A percentile compares a stretch with the other conserved stretches of the same genome.
These are phyloP conservation scores for Percina caprodes DNA, from an alignment of 2,113 vertebrate species.

Conservation along the genomic window DNA sequence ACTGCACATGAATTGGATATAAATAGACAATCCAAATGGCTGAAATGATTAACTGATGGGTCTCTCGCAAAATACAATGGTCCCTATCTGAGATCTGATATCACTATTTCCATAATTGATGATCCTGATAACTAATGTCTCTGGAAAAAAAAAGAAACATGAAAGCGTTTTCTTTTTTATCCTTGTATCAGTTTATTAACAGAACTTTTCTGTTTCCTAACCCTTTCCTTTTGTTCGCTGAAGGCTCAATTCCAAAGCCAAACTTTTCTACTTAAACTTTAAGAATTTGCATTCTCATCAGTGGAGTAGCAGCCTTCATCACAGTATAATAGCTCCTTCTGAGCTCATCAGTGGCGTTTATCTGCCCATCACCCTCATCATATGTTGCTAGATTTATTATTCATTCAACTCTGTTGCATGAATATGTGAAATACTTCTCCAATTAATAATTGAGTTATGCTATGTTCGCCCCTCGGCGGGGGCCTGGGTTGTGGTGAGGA, in stretches of 20 bases:
- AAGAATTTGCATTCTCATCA: constrained; percentile 6
- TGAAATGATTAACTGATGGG: constrained; percentile 44
- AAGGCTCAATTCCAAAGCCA: background rate
- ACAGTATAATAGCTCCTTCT: constrained; percentile 50
- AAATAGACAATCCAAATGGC: constrained; percentile 23
- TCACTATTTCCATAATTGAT: constrained; percentile 34
- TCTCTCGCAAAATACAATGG: constrained; percentile 48
- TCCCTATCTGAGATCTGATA: constrained; percentile 39
- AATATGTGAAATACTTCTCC: constrained; percentile 68
- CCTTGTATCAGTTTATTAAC: constrained; percentile 27
- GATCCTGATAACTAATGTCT: constrained; percentile 29
- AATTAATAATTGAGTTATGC: constrained; percentile 81
- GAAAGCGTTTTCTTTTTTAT: constrained; percentile 39
- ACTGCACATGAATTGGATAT: constrained; percentile 20
- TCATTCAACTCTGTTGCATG: constrained; percentile 52
- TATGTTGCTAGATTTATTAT: constrained; percentile 71
- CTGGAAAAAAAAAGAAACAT: constrained; percentile 16
- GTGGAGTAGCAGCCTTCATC: constrained; percentile 23
- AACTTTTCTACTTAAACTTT: constrained; percentile 19
- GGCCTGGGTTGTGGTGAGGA: constrained; percentile 60
- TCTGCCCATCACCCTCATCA: constrained; percentile 61
- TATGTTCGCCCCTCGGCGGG: constrained; percentile 68
- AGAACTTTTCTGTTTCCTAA: constrained; percentile 18
- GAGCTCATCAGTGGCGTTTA: constrained; percentile 71
- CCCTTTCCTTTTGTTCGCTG: constrained; percentile 30